Base-by-base conservation (phyloP, 2,888 invertebrate genomes). In the Dryobotodes eremita region DNA sequence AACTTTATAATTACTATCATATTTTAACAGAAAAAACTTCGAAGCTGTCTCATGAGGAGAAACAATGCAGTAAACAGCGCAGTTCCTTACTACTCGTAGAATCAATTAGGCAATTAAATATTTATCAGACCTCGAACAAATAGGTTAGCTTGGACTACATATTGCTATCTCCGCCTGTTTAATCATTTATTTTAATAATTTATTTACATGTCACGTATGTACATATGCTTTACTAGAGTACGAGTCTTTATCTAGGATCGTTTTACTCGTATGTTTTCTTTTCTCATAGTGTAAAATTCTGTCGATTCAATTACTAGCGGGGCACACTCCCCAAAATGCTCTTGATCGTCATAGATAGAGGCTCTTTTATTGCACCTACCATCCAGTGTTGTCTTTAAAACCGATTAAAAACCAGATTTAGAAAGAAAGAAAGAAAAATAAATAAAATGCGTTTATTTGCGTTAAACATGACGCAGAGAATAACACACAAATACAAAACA, bases 101-200 rank as follows among this genome's bases (percentile, higher is more conserved):
- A 36, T 26, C 36, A 69, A 59, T 26, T 48, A 42, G 26, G 31
- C 2, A 59, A 70, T 70, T 0, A 53, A 70, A 70, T 69, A 75
- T 80, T 80, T 20, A 74, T 8, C 26, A 20, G 42, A 59, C 70
- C 55, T 65, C 23, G 42, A 70, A 50, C 2, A 77, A 31, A 70
- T 46, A 23, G 23, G 26, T n/a, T 31, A 55, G 46, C 1, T 7
- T 46, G 46, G 13, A 74, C 7, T 70, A 55, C 23, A 10, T 46
- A 20, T 53, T 65, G 26, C 31, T 57, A 59, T 62, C 46, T 64
- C 4, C 23, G 15, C 5, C 15, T 17, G 8, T 36, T 75, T 50
- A 42, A 7, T 42, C 5, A 6, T 42, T 42, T 42, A 42, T 42
- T 3, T 36, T 3, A 61, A 75, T 75, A 6, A 42, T 46, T 71